Conservation (phyloP, 2,113 vertebrate genomes). For the Tupaia tana region DNA sequence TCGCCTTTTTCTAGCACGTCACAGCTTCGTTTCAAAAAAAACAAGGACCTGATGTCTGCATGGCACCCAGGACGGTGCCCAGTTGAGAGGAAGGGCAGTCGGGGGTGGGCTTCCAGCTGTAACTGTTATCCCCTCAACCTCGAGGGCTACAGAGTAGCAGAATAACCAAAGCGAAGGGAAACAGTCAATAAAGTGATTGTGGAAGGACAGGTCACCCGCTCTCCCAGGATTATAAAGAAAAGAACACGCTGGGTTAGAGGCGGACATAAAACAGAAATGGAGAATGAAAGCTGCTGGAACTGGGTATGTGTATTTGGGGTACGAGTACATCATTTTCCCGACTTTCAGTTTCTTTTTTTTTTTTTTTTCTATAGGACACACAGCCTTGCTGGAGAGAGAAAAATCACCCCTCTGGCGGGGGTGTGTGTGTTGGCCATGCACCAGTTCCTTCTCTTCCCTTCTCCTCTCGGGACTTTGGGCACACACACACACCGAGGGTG, state of each 20-base stretch:
- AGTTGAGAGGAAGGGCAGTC: not conserved
- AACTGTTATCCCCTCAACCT: not conserved
- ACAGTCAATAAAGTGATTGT: not conserved
- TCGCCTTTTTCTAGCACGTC: not conserved
- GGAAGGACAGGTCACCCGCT: not conserved
- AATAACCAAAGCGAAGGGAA: not conserved
- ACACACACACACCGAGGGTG: too few relatives aligned
- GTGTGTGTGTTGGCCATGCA: too few relatives aligned
- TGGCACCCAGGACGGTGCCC: not conserved
- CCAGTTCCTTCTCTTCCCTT: too few relatives aligned
- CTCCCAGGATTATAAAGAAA: not conserved
- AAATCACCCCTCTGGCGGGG: too few relatives aligned
- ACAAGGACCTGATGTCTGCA: not conserved
- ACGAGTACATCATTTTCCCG: not conserved
- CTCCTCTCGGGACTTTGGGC: too few relatives aligned
- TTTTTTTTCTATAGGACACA: too few relatives aligned
- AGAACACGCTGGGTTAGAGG: not conserved
- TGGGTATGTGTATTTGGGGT: not conserved
- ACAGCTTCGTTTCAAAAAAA: not conserved
- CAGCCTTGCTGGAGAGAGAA: too few relatives aligned
- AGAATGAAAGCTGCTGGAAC: not conserved
- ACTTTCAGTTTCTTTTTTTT: not conserved
- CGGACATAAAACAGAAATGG: conserved; percentile 15
- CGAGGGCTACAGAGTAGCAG: not conserved
- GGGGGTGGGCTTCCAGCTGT: not conserved